Conservation (phyloP, 2,888 invertebrate genomes). For the Synanthedon myopaeformis region DNA sequence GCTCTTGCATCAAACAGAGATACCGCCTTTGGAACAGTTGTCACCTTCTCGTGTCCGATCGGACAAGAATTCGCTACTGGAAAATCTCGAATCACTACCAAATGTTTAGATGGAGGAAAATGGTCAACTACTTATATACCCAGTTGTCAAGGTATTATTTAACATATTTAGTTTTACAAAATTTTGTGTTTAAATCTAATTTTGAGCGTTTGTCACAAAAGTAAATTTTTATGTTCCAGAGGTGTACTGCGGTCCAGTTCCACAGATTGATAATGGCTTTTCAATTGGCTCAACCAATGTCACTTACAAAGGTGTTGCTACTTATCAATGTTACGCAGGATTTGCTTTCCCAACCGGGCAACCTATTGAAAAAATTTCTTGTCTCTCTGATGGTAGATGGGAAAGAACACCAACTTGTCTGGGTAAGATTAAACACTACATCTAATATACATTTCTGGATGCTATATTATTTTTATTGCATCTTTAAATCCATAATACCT, state of each 20-base stretch:
- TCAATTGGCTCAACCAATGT: constrained; percentile 96
- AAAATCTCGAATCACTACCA: constrained; percentile 83
- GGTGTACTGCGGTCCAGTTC: constrained; percentile 97
- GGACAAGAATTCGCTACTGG: constrained; percentile 96
- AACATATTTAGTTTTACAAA: constrained; percentile 1
- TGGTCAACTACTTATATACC: constrained; percentile 94
- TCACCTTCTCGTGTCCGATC: constrained; percentile 91
- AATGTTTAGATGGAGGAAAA: constrained; percentile 89
- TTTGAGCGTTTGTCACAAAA: no score
- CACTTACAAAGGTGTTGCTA: constrained; percentile 91
- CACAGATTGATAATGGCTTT: constrained; percentile 97
- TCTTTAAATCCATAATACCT: background rate
- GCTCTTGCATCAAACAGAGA: constrained; percentile 92
- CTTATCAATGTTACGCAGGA: constrained; percentile 96
- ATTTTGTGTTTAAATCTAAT: background rate
- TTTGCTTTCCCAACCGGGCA: constrained; percentile 91
- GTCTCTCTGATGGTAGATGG: constrained; percentile 91
- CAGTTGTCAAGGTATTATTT: constrained; percentile 83
- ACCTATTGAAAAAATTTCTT: constrained; percentile 90
- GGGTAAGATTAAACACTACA: constrained; percentile 59
- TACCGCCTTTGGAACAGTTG: constrained; percentile 89
- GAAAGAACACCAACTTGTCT: constrained; percentile 92
- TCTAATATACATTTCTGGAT: background rate
- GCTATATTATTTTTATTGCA: no score
- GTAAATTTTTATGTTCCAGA: constrained; percentile 45